Conservation (phyloP, 2,797 vertebrate genomes). For the Siniperca obscura region DNA sequence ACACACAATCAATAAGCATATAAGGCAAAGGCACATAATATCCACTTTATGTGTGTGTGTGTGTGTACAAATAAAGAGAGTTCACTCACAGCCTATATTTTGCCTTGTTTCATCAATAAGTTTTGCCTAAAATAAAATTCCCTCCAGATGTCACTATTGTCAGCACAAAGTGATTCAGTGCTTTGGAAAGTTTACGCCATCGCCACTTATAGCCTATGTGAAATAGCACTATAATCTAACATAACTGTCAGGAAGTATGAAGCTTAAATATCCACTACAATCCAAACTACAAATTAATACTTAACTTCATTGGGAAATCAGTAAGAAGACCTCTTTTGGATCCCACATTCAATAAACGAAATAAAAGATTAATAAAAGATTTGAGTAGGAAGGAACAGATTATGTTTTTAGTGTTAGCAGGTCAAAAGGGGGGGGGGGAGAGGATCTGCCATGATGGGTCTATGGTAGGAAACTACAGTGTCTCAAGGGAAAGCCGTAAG, state of each 20-base stretch:
- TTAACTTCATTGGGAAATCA: not conserved
- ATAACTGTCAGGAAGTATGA: not conserved
- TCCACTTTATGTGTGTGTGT: no score
- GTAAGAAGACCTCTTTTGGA: not conserved
- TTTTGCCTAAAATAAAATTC: not conserved
- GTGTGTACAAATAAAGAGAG: no score
- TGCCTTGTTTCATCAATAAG: not conserved
- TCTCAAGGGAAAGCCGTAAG: conserved; percentile 50
- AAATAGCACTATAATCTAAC: not conserved
- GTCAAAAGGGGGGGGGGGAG: conserved; percentile 13
- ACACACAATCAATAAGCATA: no score
- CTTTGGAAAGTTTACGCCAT: not conserved
- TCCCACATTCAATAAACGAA: not conserved
- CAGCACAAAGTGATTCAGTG: not conserved
- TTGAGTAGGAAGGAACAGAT: not conserved
- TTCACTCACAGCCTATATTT: not conserved
- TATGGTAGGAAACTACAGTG: conserved; percentile 5
- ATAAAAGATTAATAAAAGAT: not conserved
- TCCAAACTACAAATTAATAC: no score
- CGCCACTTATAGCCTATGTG: not conserved
- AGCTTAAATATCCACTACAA: not conserved
- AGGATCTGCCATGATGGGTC: not conserved
- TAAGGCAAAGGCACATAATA: no score
- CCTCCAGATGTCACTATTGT: conserved; percentile 16
- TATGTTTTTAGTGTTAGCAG: conserved; percentile 28